Evolutionary conservation across 2,113 vertebrate genomes (phyloP).

Genomic region (Cavia aperea): DNA sequence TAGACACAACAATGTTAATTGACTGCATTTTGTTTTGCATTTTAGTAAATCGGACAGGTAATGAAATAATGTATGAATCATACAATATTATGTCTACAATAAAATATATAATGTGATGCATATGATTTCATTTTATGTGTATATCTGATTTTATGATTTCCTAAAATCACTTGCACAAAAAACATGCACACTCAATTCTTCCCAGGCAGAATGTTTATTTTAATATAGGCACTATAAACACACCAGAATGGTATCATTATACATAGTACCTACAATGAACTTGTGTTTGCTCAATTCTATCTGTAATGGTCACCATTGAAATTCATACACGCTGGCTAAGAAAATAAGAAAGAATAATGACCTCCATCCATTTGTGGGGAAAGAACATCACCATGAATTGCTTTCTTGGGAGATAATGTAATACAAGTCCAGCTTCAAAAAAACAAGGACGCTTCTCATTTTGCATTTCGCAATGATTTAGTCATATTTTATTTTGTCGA

Average conservation of each 20-base stretch:
- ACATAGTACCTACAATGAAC: background rate
- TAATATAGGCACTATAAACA: background rate
- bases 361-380: background rate
- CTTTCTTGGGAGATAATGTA: constrained; percentile 34
- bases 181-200: background rate
- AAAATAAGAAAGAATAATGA: constrained; percentile 45
- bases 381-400: background rate
- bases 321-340: constrained; percentile 21
- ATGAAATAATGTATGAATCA: background rate
- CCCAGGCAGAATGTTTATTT: constrained; percentile 32
- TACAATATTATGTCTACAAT: background rate
- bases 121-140: background rate
- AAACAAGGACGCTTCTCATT: constrained; percentile 33
- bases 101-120: background rate
- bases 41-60: background rate
- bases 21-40: background rate
- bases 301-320: constrained; percentile 43
- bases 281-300: background rate
- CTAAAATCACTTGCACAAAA: background rate
- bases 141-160: background rate
- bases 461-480: constrained; percentile 54
- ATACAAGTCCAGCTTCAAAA: constrained; percentile 38
- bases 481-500: constrained; percentile 56
- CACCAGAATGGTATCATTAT: background rate
- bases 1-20: background rate